phyloP scores from a whole-genome alignment of 2,888 invertebrate genomes.

The Germaria angustata region DNA sequence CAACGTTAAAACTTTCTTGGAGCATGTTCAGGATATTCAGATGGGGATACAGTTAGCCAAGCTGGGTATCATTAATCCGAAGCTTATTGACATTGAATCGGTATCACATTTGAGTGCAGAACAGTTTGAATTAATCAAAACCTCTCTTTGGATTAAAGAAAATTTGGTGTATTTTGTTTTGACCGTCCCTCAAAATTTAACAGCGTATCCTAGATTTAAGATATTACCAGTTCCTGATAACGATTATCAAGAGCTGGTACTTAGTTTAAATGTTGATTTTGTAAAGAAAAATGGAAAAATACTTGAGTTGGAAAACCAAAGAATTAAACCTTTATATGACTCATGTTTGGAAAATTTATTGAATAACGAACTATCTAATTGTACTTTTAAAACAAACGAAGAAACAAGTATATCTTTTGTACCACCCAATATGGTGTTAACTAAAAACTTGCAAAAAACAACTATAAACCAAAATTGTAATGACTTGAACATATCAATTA shows the following conservation, averaged over 20 bases:
- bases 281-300: slow-evolving; percentile 27
- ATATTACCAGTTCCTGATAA: slow-evolving; percentile 24
- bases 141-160: slow-evolving; percentile 26
- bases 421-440: too few relatives aligned
- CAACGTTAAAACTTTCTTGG: slow-evolving; percentile 16
- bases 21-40: slow-evolving; percentile 38
- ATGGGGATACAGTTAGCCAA: slow-evolving; percentile 30
- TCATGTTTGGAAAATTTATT: slow-evolving; percentile 11
- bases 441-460: slow-evolving; percentile 21
- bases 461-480: slow-evolving; percentile 28
- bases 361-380: slow-evolving; percentile 26
- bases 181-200: slow-evolving; percentile 19
- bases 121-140: slow-evolving; percentile 33
- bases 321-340: slow-evolving; percentile 12
- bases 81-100: slow-evolving; percentile 32
- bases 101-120: slow-evolving; percentile 33
- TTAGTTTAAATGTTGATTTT: not conserved
- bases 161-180: slow-evolving; percentile 30
- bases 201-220: slow-evolving; percentile 23
- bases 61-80: slow-evolving; percentile 26
- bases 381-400: slow-evolving; percentile 26
- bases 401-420: slow-evolving; percentile 24
- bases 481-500: slow-evolving; percentile 27
- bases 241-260: slow-evolving; percentile 31
- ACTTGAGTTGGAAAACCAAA: not conserved